phyloP scores from a whole-genome alignment of 2,888 invertebrate genomes.

The Sturmia bella region DNA sequence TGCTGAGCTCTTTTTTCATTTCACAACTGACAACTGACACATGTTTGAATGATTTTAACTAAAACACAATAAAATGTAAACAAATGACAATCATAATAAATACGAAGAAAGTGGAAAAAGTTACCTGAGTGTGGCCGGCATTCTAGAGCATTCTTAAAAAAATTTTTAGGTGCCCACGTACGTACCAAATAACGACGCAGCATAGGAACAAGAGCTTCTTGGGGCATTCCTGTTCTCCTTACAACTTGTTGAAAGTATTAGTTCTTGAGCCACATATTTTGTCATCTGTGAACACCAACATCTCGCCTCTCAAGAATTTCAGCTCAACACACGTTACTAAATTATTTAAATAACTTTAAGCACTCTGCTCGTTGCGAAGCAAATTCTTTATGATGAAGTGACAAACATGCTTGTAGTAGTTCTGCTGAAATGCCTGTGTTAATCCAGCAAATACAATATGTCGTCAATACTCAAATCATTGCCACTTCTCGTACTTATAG shows the following conservation, averaged over 20 bases:
- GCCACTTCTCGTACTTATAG: neutral
- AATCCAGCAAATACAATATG: conserved; percentile 28
- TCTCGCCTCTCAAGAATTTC: too few relatives aligned
- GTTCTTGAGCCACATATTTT: too few relatives aligned
- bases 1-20: conserved; percentile 27
- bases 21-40: conserved; percentile 61
- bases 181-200: too few relatives aligned
- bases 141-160: too few relatives aligned
- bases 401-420: conserved; percentile 6
- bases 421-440: neutral
- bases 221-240: too few relatives aligned
- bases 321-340: too few relatives aligned
- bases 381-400: conserved; percentile 9
- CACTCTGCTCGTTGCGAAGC: neutral
- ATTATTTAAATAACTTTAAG: neutral
- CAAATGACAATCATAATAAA: neutral
- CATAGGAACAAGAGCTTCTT: too few relatives aligned
- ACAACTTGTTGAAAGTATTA: too few relatives aligned
- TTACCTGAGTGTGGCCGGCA: too few relatives aligned
- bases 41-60: conserved; percentile 64
- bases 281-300: too few relatives aligned
- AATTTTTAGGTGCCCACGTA: too few relatives aligned
- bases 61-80: conserved; percentile 28
- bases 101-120: neutral
- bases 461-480: conserved; percentile 34